A percentile compares a stretch with the other conserved stretches of the same genome.
Conservation (phyloP, 2,888 invertebrate genomes). For the Monopis laevigella region DNA sequence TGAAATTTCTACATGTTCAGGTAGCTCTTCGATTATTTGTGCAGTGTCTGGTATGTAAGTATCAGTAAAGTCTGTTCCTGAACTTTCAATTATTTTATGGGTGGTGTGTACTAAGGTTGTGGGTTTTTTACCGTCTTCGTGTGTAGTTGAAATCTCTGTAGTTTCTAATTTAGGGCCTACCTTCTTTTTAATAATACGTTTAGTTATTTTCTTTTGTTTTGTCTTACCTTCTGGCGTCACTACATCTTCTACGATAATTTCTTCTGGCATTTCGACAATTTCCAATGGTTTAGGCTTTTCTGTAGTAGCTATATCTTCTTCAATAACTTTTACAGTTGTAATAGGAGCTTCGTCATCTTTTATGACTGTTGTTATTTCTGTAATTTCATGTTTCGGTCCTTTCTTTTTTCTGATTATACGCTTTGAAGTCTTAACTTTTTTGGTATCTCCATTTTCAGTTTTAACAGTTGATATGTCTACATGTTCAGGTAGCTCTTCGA, state of each 20-base stretch:
- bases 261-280: conserved; percentile 31
- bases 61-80: conserved; percentile 5
- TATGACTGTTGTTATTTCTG: conserved; percentile 32
- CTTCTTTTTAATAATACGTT: conserved; percentile 41
- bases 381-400: conserved; percentile 33
- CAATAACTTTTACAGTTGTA: conserved; percentile 24
- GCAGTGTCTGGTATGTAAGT: neutral
- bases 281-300: neutral
- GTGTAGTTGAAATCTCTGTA: conserved; percentile 17
- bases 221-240: conserved; percentile 12
- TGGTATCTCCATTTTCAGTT: conserved; percentile 21
- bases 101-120: neutral
- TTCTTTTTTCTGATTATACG: conserved; percentile 30
- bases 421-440: conserved; percentile 24
- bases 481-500: conserved; percentile 20
- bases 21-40: conserved; percentile 6
- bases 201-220: conserved; percentile 31
- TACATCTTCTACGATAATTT: conserved; percentile 21
- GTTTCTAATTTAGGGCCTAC: conserved; percentile 27
- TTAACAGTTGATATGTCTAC: conserved; percentile 22
- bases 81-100: neutral
- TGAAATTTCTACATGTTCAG: conserved; percentile 32
- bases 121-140: conserved; percentile 8
- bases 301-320: conserved; percentile 26
- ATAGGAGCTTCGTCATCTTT: conserved; percentile 24